Conservation (phyloP, 2,113 vertebrate genomes). For the Brienomyrus brachyistius region DNA sequence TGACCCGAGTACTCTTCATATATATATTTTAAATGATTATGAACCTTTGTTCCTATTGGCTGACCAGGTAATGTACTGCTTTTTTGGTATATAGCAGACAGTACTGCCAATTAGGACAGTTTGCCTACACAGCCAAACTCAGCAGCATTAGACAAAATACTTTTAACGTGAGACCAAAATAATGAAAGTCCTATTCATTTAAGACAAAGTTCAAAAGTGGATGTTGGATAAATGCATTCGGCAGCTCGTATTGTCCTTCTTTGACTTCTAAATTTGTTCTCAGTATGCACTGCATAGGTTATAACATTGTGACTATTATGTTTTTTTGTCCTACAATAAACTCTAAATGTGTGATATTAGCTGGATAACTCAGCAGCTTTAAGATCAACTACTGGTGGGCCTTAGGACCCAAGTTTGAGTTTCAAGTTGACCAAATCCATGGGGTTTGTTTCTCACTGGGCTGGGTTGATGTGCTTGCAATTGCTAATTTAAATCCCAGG, state of each 20-base stretch:
- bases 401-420: too few relatives aligned
- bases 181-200: neutral
- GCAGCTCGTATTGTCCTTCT: neutral
- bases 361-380: neutral
- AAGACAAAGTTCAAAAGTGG: neutral
- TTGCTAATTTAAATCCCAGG: neutral
- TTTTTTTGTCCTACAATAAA: neutral
- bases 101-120: neutral
- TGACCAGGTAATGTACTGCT: neutral
- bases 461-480: neutral
- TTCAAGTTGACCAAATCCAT: neutral
- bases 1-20: neutral
- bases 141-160: neutral
- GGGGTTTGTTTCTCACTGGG: neutral
- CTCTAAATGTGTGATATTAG: neutral
- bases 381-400: neutral
- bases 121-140: neutral
- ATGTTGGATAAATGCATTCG: neutral
- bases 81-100: neutral
- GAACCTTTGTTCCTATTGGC: neutral
- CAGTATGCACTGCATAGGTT: neutral
- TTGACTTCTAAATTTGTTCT: neutral
- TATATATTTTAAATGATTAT: neutral
- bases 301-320: neutral
- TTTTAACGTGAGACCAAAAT: neutral